Conservation (phyloP, 2,113 vertebrate genomes). For the Oophaga pumilio region DNA sequence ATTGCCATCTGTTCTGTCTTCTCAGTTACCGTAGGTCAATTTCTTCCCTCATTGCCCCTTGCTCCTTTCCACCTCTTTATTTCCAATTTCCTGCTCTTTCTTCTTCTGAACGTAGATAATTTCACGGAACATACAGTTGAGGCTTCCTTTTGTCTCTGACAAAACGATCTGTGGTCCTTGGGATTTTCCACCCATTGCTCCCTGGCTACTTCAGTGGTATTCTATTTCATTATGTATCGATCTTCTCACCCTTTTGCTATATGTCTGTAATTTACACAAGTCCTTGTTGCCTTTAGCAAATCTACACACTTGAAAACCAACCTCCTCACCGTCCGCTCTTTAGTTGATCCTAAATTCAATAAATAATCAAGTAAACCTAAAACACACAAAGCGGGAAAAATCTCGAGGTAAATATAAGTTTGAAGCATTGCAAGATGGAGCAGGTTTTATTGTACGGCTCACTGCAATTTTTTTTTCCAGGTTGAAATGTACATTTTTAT, state of each 20-base stretch:
- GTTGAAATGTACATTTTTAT: neutral
- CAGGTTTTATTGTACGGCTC: neutral
- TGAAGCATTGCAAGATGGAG: neutral
- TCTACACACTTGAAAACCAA: conserved; percentile 76
- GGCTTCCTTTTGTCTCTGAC: conserved; percentile 79
- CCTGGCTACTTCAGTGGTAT: conserved; percentile 76
- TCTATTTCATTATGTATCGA: conserved; percentile 85
- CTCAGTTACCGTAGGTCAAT: conserved; percentile 59
- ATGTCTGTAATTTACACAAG: conserved; percentile 81
- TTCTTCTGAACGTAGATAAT: conserved; percentile 67
- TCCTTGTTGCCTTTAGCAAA: conserved; percentile 77
- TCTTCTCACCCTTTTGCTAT: conserved; percentile 75
- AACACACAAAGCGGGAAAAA: conserved; percentile 18
- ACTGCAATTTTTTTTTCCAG: neutral
- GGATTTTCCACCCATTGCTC: conserved; percentile 80
- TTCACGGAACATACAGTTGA: conserved; percentile 72
- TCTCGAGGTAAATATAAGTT: neutral
- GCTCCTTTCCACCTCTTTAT: conserved; percentile 20
- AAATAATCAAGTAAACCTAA: conserved; percentile 25
- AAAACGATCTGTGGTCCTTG: conserved; percentile 77
- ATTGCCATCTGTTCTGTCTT: conserved; percentile 24
- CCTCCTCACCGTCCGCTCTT: conserved; percentile 60
- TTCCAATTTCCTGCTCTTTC: conserved; percentile 51
- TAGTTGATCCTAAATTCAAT: conserved; percentile 29
- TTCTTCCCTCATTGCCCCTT: conserved; percentile 62